phyloP scores from a whole-genome alignment of 2,113 vertebrate genomes.

The Petrocephalus zakoni region DNA sequence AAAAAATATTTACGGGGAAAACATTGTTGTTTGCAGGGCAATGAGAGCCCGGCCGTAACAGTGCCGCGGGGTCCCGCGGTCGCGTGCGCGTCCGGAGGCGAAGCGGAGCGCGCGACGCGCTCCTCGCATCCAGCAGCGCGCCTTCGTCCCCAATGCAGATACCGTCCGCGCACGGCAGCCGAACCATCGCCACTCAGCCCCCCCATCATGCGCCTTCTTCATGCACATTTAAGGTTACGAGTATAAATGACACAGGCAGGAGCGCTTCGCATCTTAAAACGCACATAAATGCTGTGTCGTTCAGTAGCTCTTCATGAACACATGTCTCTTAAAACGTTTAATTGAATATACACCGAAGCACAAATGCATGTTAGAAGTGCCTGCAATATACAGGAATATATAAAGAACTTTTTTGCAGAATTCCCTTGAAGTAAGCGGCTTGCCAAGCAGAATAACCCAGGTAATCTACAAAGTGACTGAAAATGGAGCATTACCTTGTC shows the following conservation, averaged over 20 bases:
- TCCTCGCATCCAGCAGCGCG: neutral
- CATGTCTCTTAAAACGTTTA: neutral
- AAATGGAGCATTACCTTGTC: slow-evolving; percentile 13
- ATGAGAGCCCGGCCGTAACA: neutral
- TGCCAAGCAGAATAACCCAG: neutral
- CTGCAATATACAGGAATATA: neutral
- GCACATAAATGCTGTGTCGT: neutral
- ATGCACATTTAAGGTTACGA: neutral
- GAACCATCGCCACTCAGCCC: neutral
- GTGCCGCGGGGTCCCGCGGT: neutral
- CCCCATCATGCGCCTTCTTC: neutral
- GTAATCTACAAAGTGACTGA: neutral
- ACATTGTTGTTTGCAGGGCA: neutral
- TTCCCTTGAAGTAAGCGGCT: neutral
- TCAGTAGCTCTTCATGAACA: neutral
- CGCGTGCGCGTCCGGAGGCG: neutral
- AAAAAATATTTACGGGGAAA: neutral
- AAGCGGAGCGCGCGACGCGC: neutral
- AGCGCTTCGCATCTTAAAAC: neutral
- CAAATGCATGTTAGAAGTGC: neutral
- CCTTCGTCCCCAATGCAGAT: neutral
- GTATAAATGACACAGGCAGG: neutral
- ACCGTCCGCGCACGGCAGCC: neutral
- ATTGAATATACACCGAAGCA: neutral
- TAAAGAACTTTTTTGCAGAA: slow-evolving; percentile 11